A percentile compares a stretch with the other conserved stretches of the same genome.
phyloP scores from a whole-genome alignment of 2,888 invertebrate species.

The Nomada goodeniana region DNA sequence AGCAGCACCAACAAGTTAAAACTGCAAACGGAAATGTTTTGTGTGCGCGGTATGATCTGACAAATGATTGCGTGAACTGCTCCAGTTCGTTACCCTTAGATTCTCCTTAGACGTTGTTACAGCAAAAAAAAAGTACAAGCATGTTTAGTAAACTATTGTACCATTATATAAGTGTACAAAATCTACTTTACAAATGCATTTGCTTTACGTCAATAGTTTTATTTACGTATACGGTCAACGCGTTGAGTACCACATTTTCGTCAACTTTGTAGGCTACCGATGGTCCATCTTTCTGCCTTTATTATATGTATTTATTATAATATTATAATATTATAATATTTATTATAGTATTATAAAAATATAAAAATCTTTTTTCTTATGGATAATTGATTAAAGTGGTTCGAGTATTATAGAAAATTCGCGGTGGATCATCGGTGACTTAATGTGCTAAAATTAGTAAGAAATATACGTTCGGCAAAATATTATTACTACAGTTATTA shows the following conservation, averaged over 20 bases:
- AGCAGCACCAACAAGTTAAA: constrained; percentile 83
- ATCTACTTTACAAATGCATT: not conserved
- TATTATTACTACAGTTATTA: not conserved
- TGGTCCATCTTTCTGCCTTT: no score
- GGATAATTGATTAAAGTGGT: no score
- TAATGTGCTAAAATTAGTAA: no score
- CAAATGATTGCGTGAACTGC: constrained; percentile 31
- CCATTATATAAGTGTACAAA: constrained; percentile 3
- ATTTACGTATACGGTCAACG: not conserved
- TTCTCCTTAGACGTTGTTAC: not conserved
- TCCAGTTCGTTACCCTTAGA: constrained; percentile 31
- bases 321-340: no score
- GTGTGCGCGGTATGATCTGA: constrained; percentile 72
- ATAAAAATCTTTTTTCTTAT: no score
- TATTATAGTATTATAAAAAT: no score
- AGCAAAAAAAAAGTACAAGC: not conserved
- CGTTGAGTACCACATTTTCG: no score
- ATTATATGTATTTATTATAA: no score
- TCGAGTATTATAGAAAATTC: no score
- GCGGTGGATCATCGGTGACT: no score
- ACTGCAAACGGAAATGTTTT: constrained; percentile 81
- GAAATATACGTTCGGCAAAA: not conserved
- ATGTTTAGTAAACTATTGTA: not conserved
- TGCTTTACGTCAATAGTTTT: not conserved
- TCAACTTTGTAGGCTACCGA: no score